Evolutionary conservation across 2,797 vertebrate genomes (phyloP).

Genomic region (Pteropus rufus): DNA sequence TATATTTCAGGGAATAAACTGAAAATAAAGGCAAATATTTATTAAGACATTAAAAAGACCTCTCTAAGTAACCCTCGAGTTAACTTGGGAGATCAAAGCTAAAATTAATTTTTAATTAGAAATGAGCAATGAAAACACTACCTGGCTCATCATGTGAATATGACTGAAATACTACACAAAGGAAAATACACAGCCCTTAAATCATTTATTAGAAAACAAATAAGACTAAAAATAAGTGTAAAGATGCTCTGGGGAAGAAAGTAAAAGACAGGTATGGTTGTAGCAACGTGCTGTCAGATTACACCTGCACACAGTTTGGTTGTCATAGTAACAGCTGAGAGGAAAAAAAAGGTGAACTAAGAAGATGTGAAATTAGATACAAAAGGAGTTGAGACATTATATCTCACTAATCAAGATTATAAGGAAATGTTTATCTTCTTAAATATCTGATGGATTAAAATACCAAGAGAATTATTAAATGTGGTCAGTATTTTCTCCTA

Average conservation of each 20-base stretch:
- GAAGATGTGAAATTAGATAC: not conserved
- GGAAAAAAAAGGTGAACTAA: not conserved
- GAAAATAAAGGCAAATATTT: constrained; percentile 8
- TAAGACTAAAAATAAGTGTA: not conserved
- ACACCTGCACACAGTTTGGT: not conserved
- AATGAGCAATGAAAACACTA: not conserved
- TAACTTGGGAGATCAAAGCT: not conserved
- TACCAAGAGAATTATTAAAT: not conserved
- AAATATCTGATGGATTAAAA: constrained; percentile 29
- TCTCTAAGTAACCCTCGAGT: not conserved
- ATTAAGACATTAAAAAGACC: not conserved
- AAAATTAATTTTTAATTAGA: constrained; percentile 33
- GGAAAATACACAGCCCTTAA: not conserved
- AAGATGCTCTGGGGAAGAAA: not conserved
- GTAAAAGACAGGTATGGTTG: not conserved
- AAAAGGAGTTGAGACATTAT: not conserved
- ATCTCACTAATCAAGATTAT: not conserved
- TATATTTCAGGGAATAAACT: not conserved
- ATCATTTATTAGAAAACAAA: constrained; percentile 28
- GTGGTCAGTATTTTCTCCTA: not conserved
- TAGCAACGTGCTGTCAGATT: not conserved
- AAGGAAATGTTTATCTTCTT: not conserved
- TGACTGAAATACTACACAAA: not conserved
- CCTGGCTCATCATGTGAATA: not conserved
- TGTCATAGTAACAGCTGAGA: constrained; percentile 26